These are phyloP conservation scores for Ectemnius cavifrons DNA, from an alignment of 2,888 invertebrate species.

Conservation along the genomic window DNA sequence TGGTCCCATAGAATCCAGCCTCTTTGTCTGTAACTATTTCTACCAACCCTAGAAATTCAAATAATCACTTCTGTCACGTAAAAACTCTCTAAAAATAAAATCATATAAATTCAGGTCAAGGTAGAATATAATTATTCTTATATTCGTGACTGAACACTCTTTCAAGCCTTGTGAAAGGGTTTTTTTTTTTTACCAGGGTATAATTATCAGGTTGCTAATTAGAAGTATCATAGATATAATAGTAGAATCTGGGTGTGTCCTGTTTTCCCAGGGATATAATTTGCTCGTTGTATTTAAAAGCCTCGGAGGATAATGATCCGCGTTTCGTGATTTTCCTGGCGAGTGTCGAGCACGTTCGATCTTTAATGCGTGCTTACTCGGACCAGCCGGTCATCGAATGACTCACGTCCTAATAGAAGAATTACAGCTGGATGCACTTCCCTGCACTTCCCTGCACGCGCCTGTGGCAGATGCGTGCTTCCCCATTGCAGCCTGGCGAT, in stretches of 20 bases:
- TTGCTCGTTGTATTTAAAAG: not conserved
- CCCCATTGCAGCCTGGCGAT: not conserved
- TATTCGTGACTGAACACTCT: too few relatives aligned
- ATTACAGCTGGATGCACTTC: conserved; percentile 48
- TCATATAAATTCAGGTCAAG: too few relatives aligned
- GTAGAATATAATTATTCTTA: too few relatives aligned
- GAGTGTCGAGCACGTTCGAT: conserved; percentile 49
- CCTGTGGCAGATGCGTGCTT: not conserved
- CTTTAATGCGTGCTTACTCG: conserved; percentile 56
- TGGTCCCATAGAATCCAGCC: conserved; percentile 31
- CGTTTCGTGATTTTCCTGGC: conserved; percentile 27
- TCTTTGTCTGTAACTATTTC: not conserved
- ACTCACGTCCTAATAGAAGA: conserved; percentile 63
- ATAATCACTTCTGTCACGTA: too few relatives aligned
- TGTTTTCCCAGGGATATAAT: not conserved
- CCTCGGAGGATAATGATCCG: conserved; percentile 35
- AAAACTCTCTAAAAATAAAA: too few relatives aligned
- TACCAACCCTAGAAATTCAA: too few relatives aligned
- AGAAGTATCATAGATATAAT: not conserved
- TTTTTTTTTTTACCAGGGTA: too few relatives aligned
- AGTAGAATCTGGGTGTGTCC: not conserved
- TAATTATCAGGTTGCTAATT: too few relatives aligned
- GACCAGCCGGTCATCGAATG: conserved; percentile 45
- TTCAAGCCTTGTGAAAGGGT: too few relatives aligned
- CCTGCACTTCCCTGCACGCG: too few relatives aligned